Conservation (phyloP, 2,797 vertebrate species). For the Ceryle rudis region DNA sequence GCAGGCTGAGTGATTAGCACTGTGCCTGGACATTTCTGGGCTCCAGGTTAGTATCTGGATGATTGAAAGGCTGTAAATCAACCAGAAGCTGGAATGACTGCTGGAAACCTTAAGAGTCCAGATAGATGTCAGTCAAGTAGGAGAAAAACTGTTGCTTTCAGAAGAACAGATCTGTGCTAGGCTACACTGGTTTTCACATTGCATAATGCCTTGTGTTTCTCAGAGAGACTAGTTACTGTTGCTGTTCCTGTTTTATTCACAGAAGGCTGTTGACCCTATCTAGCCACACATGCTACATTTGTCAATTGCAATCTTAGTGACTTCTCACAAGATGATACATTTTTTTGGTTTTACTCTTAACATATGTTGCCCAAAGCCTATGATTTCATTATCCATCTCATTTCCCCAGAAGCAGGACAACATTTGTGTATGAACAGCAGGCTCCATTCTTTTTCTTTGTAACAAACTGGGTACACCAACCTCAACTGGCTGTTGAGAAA, state of each 20-base stretch:
- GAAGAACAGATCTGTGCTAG: background rate
- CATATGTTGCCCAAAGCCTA: background rate
- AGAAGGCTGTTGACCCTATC: background rate
- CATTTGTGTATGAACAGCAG: background rate
- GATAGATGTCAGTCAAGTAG: background rate
- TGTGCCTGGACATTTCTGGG: background rate
- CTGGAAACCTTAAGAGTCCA: background rate
- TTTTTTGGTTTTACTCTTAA: background rate
- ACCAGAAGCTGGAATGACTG: background rate
- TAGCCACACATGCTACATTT: background rate
- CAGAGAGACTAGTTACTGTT: background rate
- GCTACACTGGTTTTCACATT: background rate
- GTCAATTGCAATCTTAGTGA: background rate
- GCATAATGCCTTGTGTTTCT: background rate
- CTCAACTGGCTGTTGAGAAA: slow-evolving; percentile 3
- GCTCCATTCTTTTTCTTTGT: background rate
- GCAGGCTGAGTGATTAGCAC: background rate
- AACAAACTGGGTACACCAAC: background rate
- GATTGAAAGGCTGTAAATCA: background rate
- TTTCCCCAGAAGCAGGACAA: background rate
- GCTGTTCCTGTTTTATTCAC: background rate
- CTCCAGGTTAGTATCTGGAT: background rate
- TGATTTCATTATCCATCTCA: background rate
- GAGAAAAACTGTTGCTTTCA: background rate
- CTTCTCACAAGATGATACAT: background rate